These are phyloP conservation scores for Eristalinus aeneus DNA, from an alignment of 2,888 invertebrate genomes.

Conservation along the genomic window DNA sequence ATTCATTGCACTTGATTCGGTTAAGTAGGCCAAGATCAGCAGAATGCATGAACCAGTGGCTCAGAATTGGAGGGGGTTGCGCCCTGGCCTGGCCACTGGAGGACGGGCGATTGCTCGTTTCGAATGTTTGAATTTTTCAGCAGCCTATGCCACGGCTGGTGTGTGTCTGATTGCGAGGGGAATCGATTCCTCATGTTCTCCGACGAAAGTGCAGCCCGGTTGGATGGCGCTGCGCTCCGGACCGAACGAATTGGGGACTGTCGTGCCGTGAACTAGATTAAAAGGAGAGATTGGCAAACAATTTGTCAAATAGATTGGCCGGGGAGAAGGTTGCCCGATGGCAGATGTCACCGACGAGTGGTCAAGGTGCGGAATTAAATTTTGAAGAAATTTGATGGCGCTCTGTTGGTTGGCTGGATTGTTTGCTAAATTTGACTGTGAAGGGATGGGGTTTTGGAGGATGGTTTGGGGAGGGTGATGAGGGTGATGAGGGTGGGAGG, in stretches of 20 bases:
- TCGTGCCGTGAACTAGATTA: not conserved
- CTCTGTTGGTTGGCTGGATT: no score
- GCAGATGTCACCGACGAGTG: not conserved
- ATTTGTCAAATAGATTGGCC: not conserved
- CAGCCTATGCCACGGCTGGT: not conserved
- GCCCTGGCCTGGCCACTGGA: not conserved
- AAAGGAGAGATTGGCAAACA: not conserved
- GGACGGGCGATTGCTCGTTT: not conserved
- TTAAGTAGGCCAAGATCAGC: conserved; percentile 63
- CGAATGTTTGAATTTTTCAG: not conserved
- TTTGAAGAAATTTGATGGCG: not conserved
- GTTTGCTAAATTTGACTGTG: no score
- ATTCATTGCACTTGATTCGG: conserved; percentile 57
- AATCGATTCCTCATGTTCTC: not conserved
- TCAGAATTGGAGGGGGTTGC: not conserved
- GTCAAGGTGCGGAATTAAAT: not conserved
- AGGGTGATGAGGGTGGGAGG: no score
- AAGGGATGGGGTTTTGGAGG: not conserved
- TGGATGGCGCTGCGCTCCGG: not conserved
- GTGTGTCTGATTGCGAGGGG: not conserved
- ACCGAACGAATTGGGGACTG: not conserved
- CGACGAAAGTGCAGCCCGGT: not conserved
- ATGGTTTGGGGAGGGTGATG: not conserved
- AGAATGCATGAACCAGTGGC: conserved; percentile 8
- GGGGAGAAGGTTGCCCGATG: not conserved